These are phyloP conservation scores for Nothura maculosa DNA, from an alignment of 2,797 vertebrate species.

Conservation along the genomic window DNA sequence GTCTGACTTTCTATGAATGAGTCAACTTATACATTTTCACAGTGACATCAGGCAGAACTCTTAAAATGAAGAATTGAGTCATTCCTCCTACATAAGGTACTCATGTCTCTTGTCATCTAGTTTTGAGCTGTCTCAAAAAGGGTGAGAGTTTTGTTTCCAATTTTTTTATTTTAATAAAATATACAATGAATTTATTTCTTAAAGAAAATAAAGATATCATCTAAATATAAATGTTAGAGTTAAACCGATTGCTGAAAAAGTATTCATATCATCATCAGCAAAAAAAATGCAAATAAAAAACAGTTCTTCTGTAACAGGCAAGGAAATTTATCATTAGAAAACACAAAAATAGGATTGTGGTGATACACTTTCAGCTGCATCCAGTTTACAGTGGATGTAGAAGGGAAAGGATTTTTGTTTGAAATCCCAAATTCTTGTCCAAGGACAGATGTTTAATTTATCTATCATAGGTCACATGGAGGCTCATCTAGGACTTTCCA, in stretches of 20 bases:
- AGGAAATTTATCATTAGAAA: not conserved
- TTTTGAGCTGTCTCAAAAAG: not conserved
- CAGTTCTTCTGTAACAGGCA: not conserved
- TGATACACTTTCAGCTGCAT: not conserved
- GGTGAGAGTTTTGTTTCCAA: not conserved
- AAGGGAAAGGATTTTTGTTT: not conserved
- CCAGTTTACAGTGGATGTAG: not conserved
- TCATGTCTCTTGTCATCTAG: not conserved
- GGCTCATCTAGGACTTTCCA: not conserved
- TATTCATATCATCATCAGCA: not conserved
- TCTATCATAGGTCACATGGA: not conserved
- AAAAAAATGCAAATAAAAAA: not conserved
- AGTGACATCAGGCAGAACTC: not conserved
- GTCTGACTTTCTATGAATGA: constrained; percentile 33
- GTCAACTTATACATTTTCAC: not conserved
- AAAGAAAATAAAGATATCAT: not conserved
- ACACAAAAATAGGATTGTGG: not conserved
- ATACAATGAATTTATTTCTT: not conserved
- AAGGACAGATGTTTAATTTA: not conserved
- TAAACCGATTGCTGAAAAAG: not conserved
- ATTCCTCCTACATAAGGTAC: constrained; percentile 47
- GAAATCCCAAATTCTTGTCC: not conserved
- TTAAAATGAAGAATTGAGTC: constrained; percentile 37
- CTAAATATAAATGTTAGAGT: not conserved
- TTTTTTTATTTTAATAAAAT: not conserved